phyloP scores from a whole-genome alignment of 2,113 vertebrate genomes.

The Seriola rivoliana region DNA sequence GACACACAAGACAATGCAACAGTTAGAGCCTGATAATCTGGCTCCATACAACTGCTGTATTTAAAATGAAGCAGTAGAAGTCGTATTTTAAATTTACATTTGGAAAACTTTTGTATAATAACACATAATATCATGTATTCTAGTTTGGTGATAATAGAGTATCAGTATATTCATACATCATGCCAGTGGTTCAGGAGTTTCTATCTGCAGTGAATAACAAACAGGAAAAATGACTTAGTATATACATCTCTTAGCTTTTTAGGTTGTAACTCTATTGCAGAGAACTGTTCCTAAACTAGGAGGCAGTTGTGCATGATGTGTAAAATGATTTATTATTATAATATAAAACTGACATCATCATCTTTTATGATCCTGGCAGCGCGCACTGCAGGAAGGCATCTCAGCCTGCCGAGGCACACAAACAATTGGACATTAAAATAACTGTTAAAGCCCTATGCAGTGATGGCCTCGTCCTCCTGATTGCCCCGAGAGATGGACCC shows the following conservation, averaged over 20 bases:
- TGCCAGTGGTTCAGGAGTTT: neutral
- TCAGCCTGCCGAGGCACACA: neutral
- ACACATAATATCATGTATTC: neutral
- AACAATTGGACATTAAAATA: too few species aligned
- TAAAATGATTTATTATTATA: neutral
- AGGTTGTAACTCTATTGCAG: too few species aligned
- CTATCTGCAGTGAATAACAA: neutral
- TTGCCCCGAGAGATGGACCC: too few species aligned
- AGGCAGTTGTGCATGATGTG: neutral
- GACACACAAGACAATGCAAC: constrained; percentile 17
- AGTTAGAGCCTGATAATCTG: constrained; percentile 13
- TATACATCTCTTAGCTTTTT: too few species aligned
- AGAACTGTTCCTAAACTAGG: neutral
- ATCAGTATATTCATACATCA: neutral
- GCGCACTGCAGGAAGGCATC: neutral
- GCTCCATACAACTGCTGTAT: neutral
- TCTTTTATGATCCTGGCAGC: neutral
- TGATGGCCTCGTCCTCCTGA: too few species aligned
- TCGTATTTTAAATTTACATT: neutral
- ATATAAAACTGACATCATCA: too few species aligned
- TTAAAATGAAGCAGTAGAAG: too few species aligned
- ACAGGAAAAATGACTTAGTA: neutral
- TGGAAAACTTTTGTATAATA: neutral
- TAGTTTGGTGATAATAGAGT: neutral
- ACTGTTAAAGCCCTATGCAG: too few species aligned